phyloP scores from a whole-genome alignment of 1,140 invertebrate species.

The Pectinophora gossypiella region DNA sequence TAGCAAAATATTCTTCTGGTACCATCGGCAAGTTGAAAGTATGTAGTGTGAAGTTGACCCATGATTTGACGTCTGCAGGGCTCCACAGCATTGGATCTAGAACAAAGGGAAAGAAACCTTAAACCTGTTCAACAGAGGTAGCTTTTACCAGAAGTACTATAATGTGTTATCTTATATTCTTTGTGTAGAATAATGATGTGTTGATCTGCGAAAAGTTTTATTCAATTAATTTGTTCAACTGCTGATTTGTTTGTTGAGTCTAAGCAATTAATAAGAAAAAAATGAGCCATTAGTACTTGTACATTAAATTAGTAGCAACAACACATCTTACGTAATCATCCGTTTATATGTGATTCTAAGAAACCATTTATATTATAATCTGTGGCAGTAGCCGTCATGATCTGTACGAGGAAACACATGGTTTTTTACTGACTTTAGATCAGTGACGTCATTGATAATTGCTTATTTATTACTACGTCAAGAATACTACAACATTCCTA shows the following conservation, averaged over 20 bases:
- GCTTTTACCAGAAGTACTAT: too few species aligned
- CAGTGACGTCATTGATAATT: slow-evolving; percentile 54
- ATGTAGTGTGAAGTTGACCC: slow-evolving; percentile 89
- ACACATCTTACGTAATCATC: slow-evolving; percentile 50
- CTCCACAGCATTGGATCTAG: slow-evolving; percentile 92
- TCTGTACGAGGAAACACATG: slow-evolving; percentile 41
- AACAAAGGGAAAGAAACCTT: too few species aligned
- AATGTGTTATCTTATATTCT: too few species aligned
- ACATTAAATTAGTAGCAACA: slow-evolving; percentile 1
- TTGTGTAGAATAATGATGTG: too few species aligned
- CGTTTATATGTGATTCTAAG: slow-evolving; percentile 39
- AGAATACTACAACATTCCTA: slow-evolving; percentile 26
- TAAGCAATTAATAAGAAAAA: neutral
- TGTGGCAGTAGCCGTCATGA: slow-evolving; percentile 35
- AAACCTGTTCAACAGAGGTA: too few species aligned
- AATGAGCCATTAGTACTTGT: neutral
- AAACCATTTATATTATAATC: slow-evolving; percentile 53
- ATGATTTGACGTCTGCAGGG: slow-evolving; percentile 86
- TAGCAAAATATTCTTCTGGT: slow-evolving; percentile 84
- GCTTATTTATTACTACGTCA: slow-evolving; percentile 24
- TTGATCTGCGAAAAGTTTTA: too few species aligned
- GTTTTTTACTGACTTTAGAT: slow-evolving; percentile 40
- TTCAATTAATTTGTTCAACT: too few species aligned
- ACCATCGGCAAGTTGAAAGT: slow-evolving; percentile 84
- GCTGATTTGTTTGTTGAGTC: too few species aligned